Evolutionary conservation across 2,888 invertebrate species (phyloP).

Genomic region (Apodemia zela): DNA sequence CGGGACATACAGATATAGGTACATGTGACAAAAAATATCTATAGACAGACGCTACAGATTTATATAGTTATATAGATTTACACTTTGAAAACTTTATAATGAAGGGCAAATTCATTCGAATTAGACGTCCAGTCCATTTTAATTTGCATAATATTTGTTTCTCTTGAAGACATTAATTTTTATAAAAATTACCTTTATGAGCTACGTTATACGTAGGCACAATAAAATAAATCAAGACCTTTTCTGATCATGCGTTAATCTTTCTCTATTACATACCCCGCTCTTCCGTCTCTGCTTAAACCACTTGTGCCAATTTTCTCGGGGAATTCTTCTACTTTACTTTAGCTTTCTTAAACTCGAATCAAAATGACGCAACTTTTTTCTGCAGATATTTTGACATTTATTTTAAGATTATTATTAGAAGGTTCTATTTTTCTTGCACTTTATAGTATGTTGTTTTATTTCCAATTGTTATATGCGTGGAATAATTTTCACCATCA

Average conservation of each 20-base stretch:
- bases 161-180: not conserved
- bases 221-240: not conserved
- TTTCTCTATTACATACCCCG: slow-evolving; percentile 46
- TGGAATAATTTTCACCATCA: not conserved
- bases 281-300: slow-evolving; percentile 67
- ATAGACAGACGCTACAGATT: no score
- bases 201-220: not conserved
- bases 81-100: not conserved
- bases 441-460: not conserved
- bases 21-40: no score
- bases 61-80: no score
- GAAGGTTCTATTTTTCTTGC: not conserved
- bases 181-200: not conserved
- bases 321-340: slow-evolving; percentile 76
- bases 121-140: no score
- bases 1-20: no score
- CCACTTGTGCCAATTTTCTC: slow-evolving; percentile 81
- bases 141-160: not conserved
- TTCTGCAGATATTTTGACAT: slow-evolving; percentile 32
- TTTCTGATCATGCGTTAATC: slow-evolving; percentile 14
- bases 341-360: slow-evolving; percentile 57
- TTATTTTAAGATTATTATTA: not conserved
- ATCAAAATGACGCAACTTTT: slow-evolving; percentile 49
- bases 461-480: not conserved
- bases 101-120: no score